Conservation (phyloP, 2,888 invertebrate species). For the Chrysolina americana region DNA sequence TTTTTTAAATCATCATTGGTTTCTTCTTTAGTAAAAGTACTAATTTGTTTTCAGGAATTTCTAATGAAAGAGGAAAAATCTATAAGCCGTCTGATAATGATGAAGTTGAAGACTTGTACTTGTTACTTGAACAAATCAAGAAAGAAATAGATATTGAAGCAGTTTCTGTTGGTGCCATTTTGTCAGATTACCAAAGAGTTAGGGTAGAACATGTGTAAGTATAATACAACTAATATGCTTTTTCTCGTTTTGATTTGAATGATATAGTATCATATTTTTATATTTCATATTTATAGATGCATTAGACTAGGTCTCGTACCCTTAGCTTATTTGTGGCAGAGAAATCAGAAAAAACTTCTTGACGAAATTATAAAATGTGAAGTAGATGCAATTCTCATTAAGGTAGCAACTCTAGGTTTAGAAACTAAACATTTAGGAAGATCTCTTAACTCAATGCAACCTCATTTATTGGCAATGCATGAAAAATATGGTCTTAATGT, state of each 20-base stretch:
- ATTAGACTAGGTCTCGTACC: constrained; percentile 89
- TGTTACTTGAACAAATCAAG: constrained; percentile 83
- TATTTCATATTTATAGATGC: constrained; percentile 76
- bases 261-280: constrained; percentile 30
- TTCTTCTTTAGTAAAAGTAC: neutral
- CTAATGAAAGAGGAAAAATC: constrained; percentile 83
- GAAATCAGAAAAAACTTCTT: constrained; percentile 93
- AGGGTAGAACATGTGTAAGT: constrained; percentile 98
- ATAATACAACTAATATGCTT: too few relatives aligned
- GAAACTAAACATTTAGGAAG: constrained; percentile 92
- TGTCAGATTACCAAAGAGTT: constrained; percentile 98
- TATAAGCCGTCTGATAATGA: constrained; percentile 88
- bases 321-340: constrained; percentile 95
- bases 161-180: constrained; percentile 97
- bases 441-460: constrained; percentile 86
- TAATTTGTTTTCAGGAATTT: constrained; percentile 71
- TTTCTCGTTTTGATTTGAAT: too few relatives aligned
- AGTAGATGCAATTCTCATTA: constrained; percentile 95
- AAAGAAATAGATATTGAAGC: constrained; percentile 81
- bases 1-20: too few relatives aligned
- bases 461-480: constrained; percentile 90
- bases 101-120: constrained; percentile 97
- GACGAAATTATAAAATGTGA: constrained; percentile 97
- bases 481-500: constrained; percentile 95
- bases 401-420: constrained; percentile 94